Conservation (phyloP, 1,140 invertebrate species). For the Zaprionus lachaisei region DNA sequence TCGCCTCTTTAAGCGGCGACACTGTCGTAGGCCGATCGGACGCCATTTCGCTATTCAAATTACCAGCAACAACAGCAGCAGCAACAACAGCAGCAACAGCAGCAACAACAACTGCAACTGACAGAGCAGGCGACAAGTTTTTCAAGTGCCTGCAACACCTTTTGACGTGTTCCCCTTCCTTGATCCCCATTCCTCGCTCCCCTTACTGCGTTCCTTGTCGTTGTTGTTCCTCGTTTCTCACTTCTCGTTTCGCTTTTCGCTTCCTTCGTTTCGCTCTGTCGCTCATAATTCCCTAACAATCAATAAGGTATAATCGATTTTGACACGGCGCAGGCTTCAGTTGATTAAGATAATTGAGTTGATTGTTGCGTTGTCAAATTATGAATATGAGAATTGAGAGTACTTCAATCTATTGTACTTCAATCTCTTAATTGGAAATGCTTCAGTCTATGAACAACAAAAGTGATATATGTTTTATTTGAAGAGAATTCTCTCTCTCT, state of each 20-base stretch:
- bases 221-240: not conserved
- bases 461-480: no score
- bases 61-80: constrained; percentile 52
- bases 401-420: no score
- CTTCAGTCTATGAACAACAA: no score
- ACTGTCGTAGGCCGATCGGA: constrained; percentile 50
- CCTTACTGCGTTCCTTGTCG: not conserved
- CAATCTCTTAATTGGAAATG: no score
- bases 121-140: constrained; percentile 56
- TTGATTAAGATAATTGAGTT: not conserved
- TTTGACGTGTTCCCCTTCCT: constrained; percentile 63
- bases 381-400: not conserved
- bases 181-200: constrained; percentile 37
- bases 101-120: constrained; percentile 23
- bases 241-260: not conserved
- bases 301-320: constrained; percentile 5
- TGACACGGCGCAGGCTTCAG: not conserved
- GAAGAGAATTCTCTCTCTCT: no score
- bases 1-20: constrained; percentile 58
- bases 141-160: constrained; percentile 80
- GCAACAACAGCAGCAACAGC: constrained; percentile 39
- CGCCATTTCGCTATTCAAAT: constrained; percentile 75
- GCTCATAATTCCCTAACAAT: constrained; percentile 15
- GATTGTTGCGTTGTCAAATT: not conserved
- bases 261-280: not conserved